Evolutionary conservation across 1,140 invertebrate genomes (phyloP), one percentile per base, ranked within the genome.

Genomic region (Drosophila oshimai): DNA sequence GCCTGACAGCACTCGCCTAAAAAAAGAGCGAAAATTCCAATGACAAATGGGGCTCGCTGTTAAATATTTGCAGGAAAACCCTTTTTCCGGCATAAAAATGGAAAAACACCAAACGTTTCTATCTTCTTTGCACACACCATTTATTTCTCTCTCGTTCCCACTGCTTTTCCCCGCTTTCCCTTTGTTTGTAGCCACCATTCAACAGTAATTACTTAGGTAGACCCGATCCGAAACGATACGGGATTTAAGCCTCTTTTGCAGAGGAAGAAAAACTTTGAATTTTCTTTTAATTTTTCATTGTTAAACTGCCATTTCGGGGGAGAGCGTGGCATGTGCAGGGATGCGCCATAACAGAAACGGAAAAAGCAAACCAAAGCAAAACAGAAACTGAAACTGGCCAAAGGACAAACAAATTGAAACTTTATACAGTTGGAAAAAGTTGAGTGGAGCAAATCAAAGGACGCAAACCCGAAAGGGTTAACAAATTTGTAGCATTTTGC

Each of bases 241-340:
- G 70, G 44, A 72, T 64, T 84, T 83, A 83, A 83, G 78, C 78
- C 74, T 64, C 77, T 80, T 80, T 67, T 51, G 45, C 53, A 83
- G 39, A 71, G 70, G 54, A 64, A 69, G 42, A 53, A 72, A 71
- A 74, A 87, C 75, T 87, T 80, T 61, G 72, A 80, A 81, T 87
- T 86, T 80, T 76, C 81, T 73, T 87, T 80, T 87, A 87, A 86
- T 87, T 87, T 87, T 86, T 86, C 80, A 80, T 87, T 87, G 76
- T 86, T 87, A 86, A 86, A 86, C 87, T 87, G 76, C 81, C 80
- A 79, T 86, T 87, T 76, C 42, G 28, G 7, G 12, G 15, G 12
- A 0, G 22, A 13, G 31, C 24, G 50, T 33, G 33, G 44, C 57
- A 34, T 42, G 58, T 73, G 69, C 57, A 50, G 47, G 68, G 49